Evolutionary conservation across 2,797 vertebrate species (phyloP).

Genomic region (Tinamus major): DNA sequence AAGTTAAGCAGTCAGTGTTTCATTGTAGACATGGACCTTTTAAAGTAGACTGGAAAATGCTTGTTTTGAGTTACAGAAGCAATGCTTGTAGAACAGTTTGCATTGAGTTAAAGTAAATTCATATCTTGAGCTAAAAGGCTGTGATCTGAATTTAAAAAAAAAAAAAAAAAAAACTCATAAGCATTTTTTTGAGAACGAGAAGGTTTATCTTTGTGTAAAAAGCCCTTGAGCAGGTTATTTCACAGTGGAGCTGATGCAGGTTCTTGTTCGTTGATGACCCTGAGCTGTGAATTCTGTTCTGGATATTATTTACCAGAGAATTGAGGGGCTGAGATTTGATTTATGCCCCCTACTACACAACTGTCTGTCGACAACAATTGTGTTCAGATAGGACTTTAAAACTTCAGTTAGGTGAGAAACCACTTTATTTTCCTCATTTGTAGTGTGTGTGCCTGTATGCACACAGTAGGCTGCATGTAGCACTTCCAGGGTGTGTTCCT

Average conservation of each 20-base stretch:
- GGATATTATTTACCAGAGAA: neutral
- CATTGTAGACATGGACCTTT: neutral
- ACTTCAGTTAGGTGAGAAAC: neutral
- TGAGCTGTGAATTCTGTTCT: neutral
- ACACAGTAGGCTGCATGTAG: neutral
- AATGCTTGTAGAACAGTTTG: neutral
- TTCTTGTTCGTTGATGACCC: neutral
- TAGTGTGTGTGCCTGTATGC: neutral
- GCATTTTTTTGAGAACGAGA: neutral
- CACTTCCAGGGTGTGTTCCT: neutral
- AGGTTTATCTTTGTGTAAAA: neutral
- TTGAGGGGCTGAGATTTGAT: neutral
- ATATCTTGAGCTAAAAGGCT: neutral
- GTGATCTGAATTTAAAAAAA: neutral
- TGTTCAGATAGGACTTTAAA: neutral
- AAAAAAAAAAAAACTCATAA: no score
- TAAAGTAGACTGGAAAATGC: no score
- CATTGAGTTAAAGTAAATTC: neutral
- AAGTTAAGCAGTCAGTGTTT: neutral
- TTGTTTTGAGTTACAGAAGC: neutral
- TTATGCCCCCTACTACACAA: no score
- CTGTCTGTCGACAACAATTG: neutral
- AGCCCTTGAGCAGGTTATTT: neutral
- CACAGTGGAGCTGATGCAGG: neutral
- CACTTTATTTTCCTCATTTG: neutral